Base-by-base conservation (phyloP, 2,888 invertebrate species). In the Sepioteuthis lessoniana region DNA sequence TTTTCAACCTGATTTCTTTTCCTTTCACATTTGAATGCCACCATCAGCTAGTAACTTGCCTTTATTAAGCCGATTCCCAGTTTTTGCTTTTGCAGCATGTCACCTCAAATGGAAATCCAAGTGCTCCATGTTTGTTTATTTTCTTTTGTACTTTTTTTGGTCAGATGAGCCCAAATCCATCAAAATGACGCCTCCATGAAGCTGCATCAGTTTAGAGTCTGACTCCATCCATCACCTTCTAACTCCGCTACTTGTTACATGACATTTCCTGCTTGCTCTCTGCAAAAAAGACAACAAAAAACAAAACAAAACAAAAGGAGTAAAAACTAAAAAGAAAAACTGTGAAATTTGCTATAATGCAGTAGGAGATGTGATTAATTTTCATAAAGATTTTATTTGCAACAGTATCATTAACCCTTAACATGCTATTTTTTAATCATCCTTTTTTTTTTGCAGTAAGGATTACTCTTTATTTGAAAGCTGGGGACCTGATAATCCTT, bases 171-270 rank as follows among this genome's bases (percentile, higher is more conserved):
- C n/a, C 76, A 76, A 76, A 76, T 76, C 76, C 76, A 76, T 76
- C 76, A 76, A 76, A 76, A 76, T 76, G 76, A 76, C 76, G 76
- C 76, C 76, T 76, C 76, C n/a, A 76, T n/a, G 76, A 76, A 76
- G 76, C 76, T 16, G 76, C 76, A 76, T 76, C 76, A 76, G n/a
- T 76, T 76, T 76, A 76, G 76, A 76, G 76, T 10, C n/a, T 76
- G 76, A 35, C 76, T n/a, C 76, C 76, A 76, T 76, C 76, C 35
- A 76, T 76, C 76, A 76, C 76, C 76, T 76, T 76, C n/a, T 76
- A 76, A 76, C 76, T 76, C 76, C 10, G 76, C n/a, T n/a, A 76
- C 76, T 76, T 76, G 76, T 76, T 76, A 76, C 76, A n/a, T 76
- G 76, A 76, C 76, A 76, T 76, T 76, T 76, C n/a, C 76, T n/a